A percentile compares a stretch with the other conserved stretches of the same genome.
phyloP scores from a whole-genome alignment of 2,888 invertebrate species.

The Apamea monoglypha region DNA sequence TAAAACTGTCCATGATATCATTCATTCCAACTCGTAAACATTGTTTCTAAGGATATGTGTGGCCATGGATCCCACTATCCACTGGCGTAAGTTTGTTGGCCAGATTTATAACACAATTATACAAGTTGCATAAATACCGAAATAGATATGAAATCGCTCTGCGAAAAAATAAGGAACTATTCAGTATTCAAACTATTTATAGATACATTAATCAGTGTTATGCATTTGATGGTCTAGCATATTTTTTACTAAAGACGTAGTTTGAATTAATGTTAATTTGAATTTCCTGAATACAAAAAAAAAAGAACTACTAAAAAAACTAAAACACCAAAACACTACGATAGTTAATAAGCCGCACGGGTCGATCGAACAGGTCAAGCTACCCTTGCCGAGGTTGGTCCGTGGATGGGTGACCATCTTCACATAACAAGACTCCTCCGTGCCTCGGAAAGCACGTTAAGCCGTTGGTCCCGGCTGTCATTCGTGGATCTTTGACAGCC shows the following conservation, averaged over 20 bases:
- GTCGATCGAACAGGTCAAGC: too few species aligned
- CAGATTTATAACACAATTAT: not conserved
- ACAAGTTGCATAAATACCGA: not conserved
- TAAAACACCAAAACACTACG: too few species aligned
- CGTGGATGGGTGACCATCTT: too few species aligned
- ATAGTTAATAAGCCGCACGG: too few species aligned
- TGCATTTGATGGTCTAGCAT: not conserved
- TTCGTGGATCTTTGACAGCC: too few species aligned
- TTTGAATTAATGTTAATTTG: not conserved
- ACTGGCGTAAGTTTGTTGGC: not conserved
- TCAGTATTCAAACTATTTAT: not conserved
- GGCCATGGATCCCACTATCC: not conserved
- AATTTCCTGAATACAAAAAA: constrained; percentile 7
- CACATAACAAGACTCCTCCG: too few species aligned
- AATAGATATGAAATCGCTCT: not conserved
- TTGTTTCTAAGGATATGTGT: not conserved
- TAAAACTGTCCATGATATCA: not conserved
- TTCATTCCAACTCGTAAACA: constrained; percentile 5
- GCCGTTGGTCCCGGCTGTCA: too few species aligned
- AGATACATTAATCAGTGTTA: not conserved
- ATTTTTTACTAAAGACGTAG: not conserved
- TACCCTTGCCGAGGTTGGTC: too few species aligned
- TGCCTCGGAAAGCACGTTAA: too few species aligned
- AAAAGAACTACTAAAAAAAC: too few species aligned
- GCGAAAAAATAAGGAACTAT: not conserved